Evolutionary conservation across 2,888 invertebrate species (phyloP), one percentile per base, ranked within the genome.

Genomic region (Synergus laeviventris): DNA sequence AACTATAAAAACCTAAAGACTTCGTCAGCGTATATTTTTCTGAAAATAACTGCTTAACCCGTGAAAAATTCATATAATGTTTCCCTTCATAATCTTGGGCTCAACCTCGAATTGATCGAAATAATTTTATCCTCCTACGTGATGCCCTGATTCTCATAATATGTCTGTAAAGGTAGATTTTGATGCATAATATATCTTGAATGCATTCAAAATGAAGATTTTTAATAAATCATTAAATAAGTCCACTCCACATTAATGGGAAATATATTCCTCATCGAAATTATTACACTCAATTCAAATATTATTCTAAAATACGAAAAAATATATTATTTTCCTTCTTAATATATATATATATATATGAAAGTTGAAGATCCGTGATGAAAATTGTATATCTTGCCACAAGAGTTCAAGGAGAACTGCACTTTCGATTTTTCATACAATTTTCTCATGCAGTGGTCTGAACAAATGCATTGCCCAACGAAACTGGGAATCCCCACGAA

Each of bases 401-500:
- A 66, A 24, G 42, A 42, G 64, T 66, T 66, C 64, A 66, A 66
- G 42, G 64, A 42, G 39, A 66, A 21, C 42, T 21, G 21, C 18
- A 66, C 42, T 14, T 18, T 66, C 45, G 45, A 45, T 49, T 36
- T 49, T 70, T 70, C 70, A 49, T 24, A 7, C 31, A 49, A 70
- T 70, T 66, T 66, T 66, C 66, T 45, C 24, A 70, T 31, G 31
- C 4, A 2, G 7, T 31, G 12, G 0, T 12, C 21, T n/a, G 21
- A 21, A 38, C 12, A 39, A 11, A 45, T 45, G 16, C 21, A 56
- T 56, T 56, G 12, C 31, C 49, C n/a, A 21, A 49, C 31, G 31
- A 70, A 70, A 16, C 45, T 45, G 70, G 70, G 45, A 70, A 70
- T 70, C 31, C 70, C 70, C 70, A 9, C 5, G 45, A 49, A 45